Base-by-base conservation (phyloP, 2,888 invertebrate genomes). In the Cecidostiba fungosa region DNA sequence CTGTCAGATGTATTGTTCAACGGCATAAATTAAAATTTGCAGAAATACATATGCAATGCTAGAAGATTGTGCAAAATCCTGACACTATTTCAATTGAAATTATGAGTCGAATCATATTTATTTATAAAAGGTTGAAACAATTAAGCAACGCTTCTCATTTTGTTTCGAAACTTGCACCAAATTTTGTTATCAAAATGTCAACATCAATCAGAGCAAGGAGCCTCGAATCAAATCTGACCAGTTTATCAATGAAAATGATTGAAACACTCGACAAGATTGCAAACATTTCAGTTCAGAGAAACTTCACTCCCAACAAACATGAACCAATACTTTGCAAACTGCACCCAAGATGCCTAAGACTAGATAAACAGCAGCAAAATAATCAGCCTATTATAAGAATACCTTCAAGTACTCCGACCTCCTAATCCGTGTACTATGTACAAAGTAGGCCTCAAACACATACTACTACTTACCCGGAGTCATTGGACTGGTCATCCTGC, bases 401-500 rank as follows among this genome's bases (percentile, higher is more conserved):
- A 43, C 12, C 43, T n/a, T 39, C 23, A 72, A 39, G 23, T 72
- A 23, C 72, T 39, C 4, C 14, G 3, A 10, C 4, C n/a, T 12
- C n/a, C 39, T n/a, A 14, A 43, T 5, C 1, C 12, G n/a, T 5
- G 36, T 72, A 8, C 36, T 23, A 19, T 3, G n/a, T n/a, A 29
- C n/a, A 70, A 70, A 32, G 70, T 70, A 39, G 19, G 3, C 16
- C 39, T 43, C 12, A 12, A 23, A 8, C 39, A 19, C 54, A 66
- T 3, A 66, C 3, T 12, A 19, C 43, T 12, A 78, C 85, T 82
- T 29, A 87, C 87, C 87, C 1, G 87, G 87, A 82, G 85, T 84
- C 19, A 87, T 85, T 12, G 87, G 87, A 74, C 87, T 87, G 47
- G 87, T 39, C 87, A 87, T 87, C 43, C 54, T 84, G 84, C 66